Base-by-base conservation (phyloP, 2,797 vertebrate species). In the Apogon talboti region DNA sequence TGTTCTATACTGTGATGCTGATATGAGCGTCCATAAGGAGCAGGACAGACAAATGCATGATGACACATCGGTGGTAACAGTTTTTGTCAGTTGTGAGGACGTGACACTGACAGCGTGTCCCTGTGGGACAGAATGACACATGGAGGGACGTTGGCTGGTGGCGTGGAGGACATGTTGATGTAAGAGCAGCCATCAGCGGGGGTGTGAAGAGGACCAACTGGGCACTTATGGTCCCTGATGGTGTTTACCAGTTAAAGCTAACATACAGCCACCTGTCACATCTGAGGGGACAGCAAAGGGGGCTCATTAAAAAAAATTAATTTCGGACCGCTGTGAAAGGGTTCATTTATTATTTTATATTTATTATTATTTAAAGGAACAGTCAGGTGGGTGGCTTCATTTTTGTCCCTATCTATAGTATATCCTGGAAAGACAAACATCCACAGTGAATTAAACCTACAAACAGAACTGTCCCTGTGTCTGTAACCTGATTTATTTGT, bases 201-300 rank as follows among this genome's bases (percentile, higher is more conserved):
- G 68, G 83, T 85, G 91, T 82, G 87, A 89, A 86, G 54, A 66
- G 46, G 81, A 89, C 81, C 90, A 91, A 89, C 90, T 91, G 92
- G 87, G 79, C 86, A 78, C 71, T 76, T 69, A 50, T 72, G 88
- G 69, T 87, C 84, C 79, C 76, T 84, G 79, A 77, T 91, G 91
- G 82, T 91, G 92, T 88, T 91, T 86, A 89, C 61, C 55, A 65
- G 58, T 35, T 14, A 48, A 62, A 55, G 21, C 38, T 38, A 48
- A 48, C 76, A 58, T 42, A n/a, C 40, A 42, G 73, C 84, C 81
- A 81, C 69, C 83, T 84, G 82, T 65, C 80, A 61, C 59, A 56
- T 40, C 18, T 13, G 50, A 77, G 21, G 1, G 15, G 53, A 45
- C 7, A 8, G 14, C 7, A n/a, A 0, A 42, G 30, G 19, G 14